A percentile compares a stretch with the other conserved stretches of the same genome.
phyloP scores from a whole-genome alignment of 2,888 invertebrate species.

The Octodonta nipae region DNA sequence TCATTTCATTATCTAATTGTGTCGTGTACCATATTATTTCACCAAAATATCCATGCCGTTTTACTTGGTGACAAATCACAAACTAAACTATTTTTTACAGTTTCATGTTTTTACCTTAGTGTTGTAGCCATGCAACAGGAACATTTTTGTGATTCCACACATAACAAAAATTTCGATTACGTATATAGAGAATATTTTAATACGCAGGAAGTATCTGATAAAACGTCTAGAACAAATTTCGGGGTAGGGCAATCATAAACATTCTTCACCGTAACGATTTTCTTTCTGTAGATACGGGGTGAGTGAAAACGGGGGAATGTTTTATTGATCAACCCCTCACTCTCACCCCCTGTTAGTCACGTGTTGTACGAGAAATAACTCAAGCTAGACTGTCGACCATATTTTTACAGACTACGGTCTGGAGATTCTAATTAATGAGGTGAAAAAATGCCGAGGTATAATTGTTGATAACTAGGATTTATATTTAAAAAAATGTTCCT shows the following conservation, averaged over 20 bases:
- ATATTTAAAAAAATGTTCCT: no score
- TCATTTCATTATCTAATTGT: no score
- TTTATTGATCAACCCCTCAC: constrained; percentile 44
- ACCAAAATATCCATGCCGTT: no score
- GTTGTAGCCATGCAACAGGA: no score
- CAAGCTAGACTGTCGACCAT: constrained; percentile 32
- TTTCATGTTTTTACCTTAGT: no score
- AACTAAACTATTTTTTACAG: no score
- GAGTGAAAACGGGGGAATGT: constrained; percentile 35
- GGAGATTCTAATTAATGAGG: constrained; percentile 26
- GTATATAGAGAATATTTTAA: constrained; percentile 4
- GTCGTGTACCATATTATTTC: no score
- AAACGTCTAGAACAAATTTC: constrained; percentile 17
- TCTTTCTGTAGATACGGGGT: constrained; percentile 31
- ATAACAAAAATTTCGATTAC: no score
- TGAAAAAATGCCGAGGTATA: constrained; percentile 17
- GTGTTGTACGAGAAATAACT: constrained; percentile 35
- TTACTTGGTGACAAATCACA: no score
- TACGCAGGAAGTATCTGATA: constrained; percentile 10
- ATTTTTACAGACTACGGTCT: constrained; percentile 20
- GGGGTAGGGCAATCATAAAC: constrained; percentile 27
- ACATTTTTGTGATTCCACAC: constrained; percentile 1
- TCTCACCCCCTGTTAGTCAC: constrained; percentile 26
- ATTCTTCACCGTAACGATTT: constrained; percentile 37
- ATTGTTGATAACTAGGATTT: no score